Evolutionary conservation across 2,113 vertebrate species (phyloP).

Genomic region (Corvus moneduloides): DNA sequence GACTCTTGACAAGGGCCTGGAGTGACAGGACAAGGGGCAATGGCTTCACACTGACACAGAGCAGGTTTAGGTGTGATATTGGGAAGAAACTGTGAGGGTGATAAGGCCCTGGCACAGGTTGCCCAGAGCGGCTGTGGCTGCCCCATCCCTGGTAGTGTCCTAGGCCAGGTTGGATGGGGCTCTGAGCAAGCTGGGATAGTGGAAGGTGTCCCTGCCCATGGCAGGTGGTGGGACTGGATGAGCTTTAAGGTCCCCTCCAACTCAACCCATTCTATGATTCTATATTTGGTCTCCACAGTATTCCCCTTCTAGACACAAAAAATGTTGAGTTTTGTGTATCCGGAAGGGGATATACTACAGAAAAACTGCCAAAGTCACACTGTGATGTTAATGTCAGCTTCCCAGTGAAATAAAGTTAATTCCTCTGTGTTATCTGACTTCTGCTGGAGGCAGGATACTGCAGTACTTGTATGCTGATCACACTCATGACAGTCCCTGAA

Average conservation of each 20-base stretch:
- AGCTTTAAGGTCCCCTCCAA: not conserved
- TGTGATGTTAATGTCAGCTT: not conserved
- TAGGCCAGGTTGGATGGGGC: rapidly evolving
- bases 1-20: not conserved
- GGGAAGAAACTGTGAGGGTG: not conserved
- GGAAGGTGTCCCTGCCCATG: not conserved
- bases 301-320: not conserved
- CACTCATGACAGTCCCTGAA: not conserved
- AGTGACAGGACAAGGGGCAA: not conserved
- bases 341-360: not conserved
- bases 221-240: rapidly evolving
- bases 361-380: not conserved
- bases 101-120: not conserved
- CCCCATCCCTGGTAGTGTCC: rapidly evolving
- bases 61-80: rapidly evolving
- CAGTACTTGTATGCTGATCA: not conserved
- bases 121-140: not conserved
- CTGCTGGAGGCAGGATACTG: not conserved
- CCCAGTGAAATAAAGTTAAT: not conserved
- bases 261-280: not conserved
- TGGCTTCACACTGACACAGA: not conserved
- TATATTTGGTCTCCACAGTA: not conserved
- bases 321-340: not conserved
- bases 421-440: not conserved
- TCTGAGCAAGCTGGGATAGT: rapidly evolving